Evolutionary conservation across 2,113 vertebrate genomes (phyloP).

Genomic region (Lathamus discolor): DNA sequence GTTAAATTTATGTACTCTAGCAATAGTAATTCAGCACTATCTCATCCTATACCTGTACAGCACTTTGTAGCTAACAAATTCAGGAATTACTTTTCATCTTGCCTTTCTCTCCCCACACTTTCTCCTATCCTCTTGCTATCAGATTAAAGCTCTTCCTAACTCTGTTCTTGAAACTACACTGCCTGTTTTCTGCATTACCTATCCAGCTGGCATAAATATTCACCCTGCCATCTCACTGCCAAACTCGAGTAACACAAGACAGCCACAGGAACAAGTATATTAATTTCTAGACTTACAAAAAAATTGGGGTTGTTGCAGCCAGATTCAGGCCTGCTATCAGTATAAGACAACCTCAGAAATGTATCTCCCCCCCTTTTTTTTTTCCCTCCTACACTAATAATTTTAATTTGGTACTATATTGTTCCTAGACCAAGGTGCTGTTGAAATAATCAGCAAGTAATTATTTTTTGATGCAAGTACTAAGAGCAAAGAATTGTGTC

Average conservation of each 20-base stretch:
- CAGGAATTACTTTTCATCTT: neutral
- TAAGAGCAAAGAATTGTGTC: neutral
- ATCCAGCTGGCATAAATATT: neutral
- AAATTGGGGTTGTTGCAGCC: neutral
- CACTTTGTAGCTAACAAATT: neutral
- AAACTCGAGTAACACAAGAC: neutral
- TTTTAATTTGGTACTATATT: neutral
- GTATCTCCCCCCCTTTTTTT: neutral
- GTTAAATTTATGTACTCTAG: neutral
- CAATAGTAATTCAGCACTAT: neutral
- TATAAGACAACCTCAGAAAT: neutral
- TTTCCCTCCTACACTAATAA: neutral
- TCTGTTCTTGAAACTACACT: neutral
- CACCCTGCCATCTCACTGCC: neutral
- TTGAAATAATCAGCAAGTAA: neutral
- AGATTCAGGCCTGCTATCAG: neutral
- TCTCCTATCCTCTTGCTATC: neutral
- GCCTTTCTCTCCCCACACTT: neutral
- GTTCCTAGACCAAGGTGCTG: neutral
- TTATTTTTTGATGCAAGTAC: neutral
- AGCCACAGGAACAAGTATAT: neutral
- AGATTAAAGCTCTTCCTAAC: neutral
- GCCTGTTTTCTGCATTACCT: neutral
- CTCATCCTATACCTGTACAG: neutral
- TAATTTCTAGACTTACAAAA: neutral